phyloP scores from a whole-genome alignment of 1,140 invertebrate genomes.

The Drosophila subpulchrella region DNA sequence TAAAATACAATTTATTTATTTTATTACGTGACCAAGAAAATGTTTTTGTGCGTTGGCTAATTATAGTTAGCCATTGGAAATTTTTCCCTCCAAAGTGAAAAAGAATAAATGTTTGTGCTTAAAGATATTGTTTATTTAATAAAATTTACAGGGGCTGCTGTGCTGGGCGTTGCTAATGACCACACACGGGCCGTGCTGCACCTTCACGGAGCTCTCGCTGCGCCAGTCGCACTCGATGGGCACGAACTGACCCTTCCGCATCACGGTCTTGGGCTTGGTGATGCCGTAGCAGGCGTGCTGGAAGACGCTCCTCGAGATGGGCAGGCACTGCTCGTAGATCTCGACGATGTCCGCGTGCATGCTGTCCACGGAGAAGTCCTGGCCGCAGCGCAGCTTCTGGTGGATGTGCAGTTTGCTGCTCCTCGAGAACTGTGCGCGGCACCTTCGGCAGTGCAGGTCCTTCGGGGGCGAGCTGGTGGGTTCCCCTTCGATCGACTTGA shows the following conservation, averaged over 20 bases:
- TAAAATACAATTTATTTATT: no score
- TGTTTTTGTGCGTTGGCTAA: no score
- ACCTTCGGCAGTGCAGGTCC: constrained; percentile 48
- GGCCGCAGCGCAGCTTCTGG: constrained; percentile 60
- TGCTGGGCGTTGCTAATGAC: constrained; percentile 64
- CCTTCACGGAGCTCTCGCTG: constrained; percentile 60
- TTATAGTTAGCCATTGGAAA: no score
- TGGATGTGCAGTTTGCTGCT: constrained; percentile 57
- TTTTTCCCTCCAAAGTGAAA: background rate
- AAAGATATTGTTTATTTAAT: constrained; percentile 40
- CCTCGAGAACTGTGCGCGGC: constrained; percentile 36
- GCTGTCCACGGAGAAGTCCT: constrained; percentile 65
- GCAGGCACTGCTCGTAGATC: constrained; percentile 68
- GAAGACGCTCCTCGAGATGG: constrained; percentile 57
- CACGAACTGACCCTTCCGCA: constrained; percentile 61
- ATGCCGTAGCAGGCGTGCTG: constrained; percentile 68
- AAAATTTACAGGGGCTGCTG: constrained; percentile 56
- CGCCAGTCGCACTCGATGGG: constrained; percentile 71
- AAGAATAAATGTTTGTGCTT: constrained; percentile 2
- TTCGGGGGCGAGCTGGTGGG: constrained; percentile 2
- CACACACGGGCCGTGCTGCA: constrained; percentile 63
- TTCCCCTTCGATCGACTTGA: constrained; percentile 11
- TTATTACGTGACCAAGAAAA: no score
- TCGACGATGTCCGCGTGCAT: constrained; percentile 69
- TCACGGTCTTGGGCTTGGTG: constrained; percentile 61